Conservation (phyloP, 2,797 vertebrate genomes). For the Apogon hyalosoma region DNA sequence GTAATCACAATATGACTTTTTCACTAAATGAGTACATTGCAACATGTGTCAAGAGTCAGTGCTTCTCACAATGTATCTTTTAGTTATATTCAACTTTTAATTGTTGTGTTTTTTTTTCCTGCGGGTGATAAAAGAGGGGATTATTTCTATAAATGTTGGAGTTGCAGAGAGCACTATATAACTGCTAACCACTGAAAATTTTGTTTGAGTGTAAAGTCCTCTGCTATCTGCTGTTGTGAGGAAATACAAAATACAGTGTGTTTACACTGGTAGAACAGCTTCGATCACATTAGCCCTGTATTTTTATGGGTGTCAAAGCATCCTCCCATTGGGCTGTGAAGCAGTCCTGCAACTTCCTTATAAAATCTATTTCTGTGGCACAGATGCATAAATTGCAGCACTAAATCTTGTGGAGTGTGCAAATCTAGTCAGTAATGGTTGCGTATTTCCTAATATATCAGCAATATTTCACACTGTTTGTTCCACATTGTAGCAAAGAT, state of each 20-base stretch:
- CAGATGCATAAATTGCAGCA: constrained; percentile 7
- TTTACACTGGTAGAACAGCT: constrained; percentile 21
- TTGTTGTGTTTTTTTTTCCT: not conserved
- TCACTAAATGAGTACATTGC: no score
- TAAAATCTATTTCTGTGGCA: not conserved
- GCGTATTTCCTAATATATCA: constrained; percentile 2
- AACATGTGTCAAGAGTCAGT: no score
- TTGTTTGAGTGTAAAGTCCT: constrained; percentile 52
- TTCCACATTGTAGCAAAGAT: not conserved
- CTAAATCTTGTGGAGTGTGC: constrained; percentile 10
- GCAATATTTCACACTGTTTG: not conserved
- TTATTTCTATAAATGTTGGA: constrained; percentile 10
- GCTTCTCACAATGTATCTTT: no score
- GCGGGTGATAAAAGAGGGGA: constrained; percentile 11
- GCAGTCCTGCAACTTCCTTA: not conserved
- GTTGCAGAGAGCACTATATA: constrained; percentile 43
- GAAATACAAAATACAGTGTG: constrained; percentile 15
- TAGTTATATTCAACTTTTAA: constrained; percentile 1
- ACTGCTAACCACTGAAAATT: constrained; percentile 40
- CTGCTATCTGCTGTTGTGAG: constrained; percentile 45
- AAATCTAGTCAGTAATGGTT: not conserved
- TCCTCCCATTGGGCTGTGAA: constrained; percentile 7
- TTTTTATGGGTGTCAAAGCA: constrained; percentile 27
- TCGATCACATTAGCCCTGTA: not conserved
- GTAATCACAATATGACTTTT: no score